Evolutionary conservation across 1,140 invertebrate species (phyloP).

Genomic region (Capitella teleta): DNA sequence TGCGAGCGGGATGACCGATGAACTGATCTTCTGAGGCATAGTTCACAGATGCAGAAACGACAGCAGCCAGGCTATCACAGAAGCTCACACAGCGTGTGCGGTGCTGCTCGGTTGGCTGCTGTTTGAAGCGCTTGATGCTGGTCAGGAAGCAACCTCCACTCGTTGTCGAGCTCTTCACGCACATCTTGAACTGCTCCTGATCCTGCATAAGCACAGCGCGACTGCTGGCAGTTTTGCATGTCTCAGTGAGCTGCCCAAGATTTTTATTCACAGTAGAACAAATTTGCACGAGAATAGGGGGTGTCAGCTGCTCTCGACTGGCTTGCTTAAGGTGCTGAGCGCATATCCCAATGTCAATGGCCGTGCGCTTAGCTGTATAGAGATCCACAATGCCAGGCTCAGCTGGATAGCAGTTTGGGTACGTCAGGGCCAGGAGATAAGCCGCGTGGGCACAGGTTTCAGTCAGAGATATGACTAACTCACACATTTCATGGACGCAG

Average conservation of each 20-base stretch:
- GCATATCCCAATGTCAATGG: slow-evolving; percentile 23
- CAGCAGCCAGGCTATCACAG: slow-evolving; percentile 24
- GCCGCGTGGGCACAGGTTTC: slow-evolving; percentile 22
- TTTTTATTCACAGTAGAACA: slow-evolving; percentile 25
- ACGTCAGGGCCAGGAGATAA: slow-evolving; percentile 22
- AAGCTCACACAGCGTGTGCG: slow-evolving; percentile 21
- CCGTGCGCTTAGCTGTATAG: slow-evolving; percentile 20
- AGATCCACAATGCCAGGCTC: slow-evolving; percentile 20
- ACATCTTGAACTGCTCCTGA: slow-evolving; percentile 28
- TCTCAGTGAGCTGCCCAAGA: slow-evolving; percentile 23
- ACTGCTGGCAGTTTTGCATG: slow-evolving; percentile 22
- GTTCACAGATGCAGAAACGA: slow-evolving; percentile 20
- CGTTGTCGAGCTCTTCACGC: slow-evolving; percentile 27
- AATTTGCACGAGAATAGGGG: slow-evolving; percentile 23
- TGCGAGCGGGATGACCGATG: slow-evolving; percentile 54
- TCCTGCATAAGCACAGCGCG: slow-evolving; percentile 16
- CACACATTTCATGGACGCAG: slow-evolving; percentile 16
- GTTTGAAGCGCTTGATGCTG: slow-evolving; percentile 28
- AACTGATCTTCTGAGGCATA: slow-evolving; percentile 28
- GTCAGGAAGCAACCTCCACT: slow-evolving; percentile 25
- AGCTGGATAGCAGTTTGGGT: slow-evolving; percentile 15
- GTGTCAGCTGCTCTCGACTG: slow-evolving; percentile 19
- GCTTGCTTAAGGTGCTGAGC: slow-evolving; percentile 22
- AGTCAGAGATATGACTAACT: slow-evolving; percentile 17
- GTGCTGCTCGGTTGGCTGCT: slow-evolving; percentile 16